Percentiles rank a stretch among this genome's conserved stretches.
Conservation (phyloP, 2,797 vertebrate genomes). For the Gymnothorax javanicus region DNA sequence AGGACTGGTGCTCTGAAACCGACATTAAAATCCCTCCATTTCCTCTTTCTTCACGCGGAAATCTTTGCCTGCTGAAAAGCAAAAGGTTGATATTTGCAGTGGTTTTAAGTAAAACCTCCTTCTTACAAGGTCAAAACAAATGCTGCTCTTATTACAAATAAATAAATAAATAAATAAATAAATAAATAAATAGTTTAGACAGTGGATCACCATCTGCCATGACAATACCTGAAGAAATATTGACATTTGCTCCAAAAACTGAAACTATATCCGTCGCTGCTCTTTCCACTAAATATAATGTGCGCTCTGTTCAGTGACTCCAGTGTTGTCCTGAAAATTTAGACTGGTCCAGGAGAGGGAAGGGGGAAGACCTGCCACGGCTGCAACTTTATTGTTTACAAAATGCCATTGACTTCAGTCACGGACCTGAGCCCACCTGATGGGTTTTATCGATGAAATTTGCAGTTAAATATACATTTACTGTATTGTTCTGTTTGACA, state of each 20-base stretch:
- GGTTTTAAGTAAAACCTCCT: background rate
- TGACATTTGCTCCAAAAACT: background rate
- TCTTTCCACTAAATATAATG: background rate
- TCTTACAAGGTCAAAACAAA: background rate
- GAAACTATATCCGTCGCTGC: background rate
- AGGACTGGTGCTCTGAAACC: conserved; percentile 86
- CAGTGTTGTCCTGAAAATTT: no score
- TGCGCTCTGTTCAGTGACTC: background rate
- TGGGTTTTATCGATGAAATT: background rate
- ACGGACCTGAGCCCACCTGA: background rate
- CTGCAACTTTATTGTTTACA: background rate
- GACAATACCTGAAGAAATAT: background rate
- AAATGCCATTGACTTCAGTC: background rate
- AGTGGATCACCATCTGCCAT: background rate
- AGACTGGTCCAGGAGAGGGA: background rate
- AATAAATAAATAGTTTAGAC: background rate
- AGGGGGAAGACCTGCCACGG: background rate
- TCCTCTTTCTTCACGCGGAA: conserved; percentile 9
- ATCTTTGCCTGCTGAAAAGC: background rate
- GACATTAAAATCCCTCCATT: conserved; percentile 56
- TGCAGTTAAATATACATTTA: background rate
- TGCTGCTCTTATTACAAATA: background rate
- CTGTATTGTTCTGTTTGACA: background rate
- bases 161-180: no score
- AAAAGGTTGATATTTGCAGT: background rate